These are phyloP conservation scores for Zalophus californianus DNA, from an alignment of 2,797 vertebrate genomes.

Conservation along the genomic window DNA sequence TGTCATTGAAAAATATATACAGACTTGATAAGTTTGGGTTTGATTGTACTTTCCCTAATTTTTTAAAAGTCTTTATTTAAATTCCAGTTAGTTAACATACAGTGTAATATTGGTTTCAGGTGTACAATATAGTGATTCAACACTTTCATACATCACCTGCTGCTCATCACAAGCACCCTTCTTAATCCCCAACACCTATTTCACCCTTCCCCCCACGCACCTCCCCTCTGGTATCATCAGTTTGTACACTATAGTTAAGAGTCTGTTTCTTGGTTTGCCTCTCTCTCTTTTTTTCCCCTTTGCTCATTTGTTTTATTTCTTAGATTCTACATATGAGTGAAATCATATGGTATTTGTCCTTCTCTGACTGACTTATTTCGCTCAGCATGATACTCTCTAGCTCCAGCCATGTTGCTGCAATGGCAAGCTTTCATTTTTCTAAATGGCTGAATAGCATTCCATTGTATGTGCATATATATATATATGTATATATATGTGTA, in stretches of 20 bases:
- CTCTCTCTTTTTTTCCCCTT: neutral
- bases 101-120: neutral
- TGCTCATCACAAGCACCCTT: neutral
- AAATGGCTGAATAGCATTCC: neutral
- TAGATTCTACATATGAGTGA: neutral
- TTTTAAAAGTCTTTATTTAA: neutral
- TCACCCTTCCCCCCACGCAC: neutral
- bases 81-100: neutral
- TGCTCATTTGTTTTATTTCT: neutral
- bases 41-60: neutral
- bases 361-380: neutral
- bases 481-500: no score
- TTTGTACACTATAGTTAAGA: neutral
- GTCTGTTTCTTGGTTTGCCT: neutral
- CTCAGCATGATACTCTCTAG: neutral
- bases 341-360: neutral
- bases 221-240: neutral
- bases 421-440: neutral
- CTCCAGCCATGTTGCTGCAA: neutral
- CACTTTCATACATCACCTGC: neutral
- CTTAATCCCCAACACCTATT: neutral
- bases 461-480: neutral
- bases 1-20: neutral
- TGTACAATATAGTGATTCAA: neutral
- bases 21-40: slow-evolving; percentile 35